Evolutionary conservation across 2,888 invertebrate species (phyloP).

Genomic region (Embidobia sp.): DNA sequence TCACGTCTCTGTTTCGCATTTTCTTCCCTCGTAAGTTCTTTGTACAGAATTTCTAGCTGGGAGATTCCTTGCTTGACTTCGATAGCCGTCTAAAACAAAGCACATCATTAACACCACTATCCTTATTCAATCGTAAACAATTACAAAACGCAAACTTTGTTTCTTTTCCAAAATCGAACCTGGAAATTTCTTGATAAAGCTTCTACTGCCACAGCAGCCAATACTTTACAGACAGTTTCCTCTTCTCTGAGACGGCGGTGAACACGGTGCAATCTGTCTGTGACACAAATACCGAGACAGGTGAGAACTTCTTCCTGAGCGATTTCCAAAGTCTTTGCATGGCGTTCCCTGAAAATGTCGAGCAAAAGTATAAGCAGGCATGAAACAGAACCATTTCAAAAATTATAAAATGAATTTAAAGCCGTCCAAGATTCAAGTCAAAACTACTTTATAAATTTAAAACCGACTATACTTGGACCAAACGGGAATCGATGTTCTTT

Average conservation of each 20-base stretch:
- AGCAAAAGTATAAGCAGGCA: slow-evolving; percentile 33
- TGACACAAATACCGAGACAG: slow-evolving; percentile 96
- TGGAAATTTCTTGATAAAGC: slow-evolving; percentile 94
- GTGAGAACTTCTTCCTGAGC: slow-evolving; percentile 98
- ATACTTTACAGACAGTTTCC: slow-evolving; percentile 96
- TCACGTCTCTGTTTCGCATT: slow-evolving; percentile 92
- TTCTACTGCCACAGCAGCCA: slow-evolving; percentile 93
- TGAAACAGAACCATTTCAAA: too few species aligned
- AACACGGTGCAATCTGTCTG: slow-evolving; percentile 93
- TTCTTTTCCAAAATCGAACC: slow-evolving; percentile 60
- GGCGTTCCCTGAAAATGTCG: slow-evolving; percentile 86
- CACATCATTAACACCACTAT: too few species aligned
- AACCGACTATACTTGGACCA: too few species aligned
- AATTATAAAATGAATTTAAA: too few species aligned
- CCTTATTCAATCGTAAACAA: too few species aligned
- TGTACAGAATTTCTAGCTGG: slow-evolving; percentile 92
- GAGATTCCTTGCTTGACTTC: slow-evolving; percentile 94
- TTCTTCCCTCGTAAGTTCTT: slow-evolving; percentile 94
- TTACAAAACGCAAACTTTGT: too few species aligned
- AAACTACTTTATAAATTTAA: too few species aligned
- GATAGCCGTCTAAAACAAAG: slow-evolving; percentile 86
- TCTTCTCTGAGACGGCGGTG: slow-evolving; percentile 93
- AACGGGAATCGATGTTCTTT: background rate
- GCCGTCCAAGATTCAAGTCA: too few species aligned
- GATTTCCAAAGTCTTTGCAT: slow-evolving; percentile 97